These are phyloP conservation scores for Griposia aprilina DNA, from an alignment of 2,888 invertebrate species.

Conservation along the genomic window DNA sequence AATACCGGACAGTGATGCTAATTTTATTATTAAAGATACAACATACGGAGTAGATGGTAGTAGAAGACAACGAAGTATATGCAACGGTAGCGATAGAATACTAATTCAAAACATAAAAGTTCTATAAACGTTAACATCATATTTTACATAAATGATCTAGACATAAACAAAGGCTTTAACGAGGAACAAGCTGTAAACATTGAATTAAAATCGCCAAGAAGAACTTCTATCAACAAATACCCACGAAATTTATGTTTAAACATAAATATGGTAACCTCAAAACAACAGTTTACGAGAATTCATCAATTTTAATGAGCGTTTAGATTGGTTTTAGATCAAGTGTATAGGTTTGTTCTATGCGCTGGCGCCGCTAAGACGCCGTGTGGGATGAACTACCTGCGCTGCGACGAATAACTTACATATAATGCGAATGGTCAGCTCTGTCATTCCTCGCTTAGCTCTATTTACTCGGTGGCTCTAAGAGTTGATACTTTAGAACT, in stretches of 20 bases:
- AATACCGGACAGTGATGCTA: constrained; percentile 12
- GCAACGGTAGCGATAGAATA: constrained; percentile 5
- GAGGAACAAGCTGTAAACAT: constrained; percentile 49
- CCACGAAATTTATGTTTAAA: constrained; percentile 43
- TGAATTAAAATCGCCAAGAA: constrained; percentile 45
- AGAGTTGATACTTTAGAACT: constrained; percentile 41
- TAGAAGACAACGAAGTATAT: not conserved
- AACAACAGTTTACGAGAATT: constrained; percentile 66
- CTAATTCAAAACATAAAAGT: constrained; percentile 15
- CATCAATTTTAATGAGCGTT: constrained; percentile 69
- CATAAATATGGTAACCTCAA: constrained; percentile 61
- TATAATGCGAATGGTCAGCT: constrained; percentile 62
- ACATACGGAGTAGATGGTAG: not conserved
- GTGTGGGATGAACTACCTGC: constrained; percentile 73
- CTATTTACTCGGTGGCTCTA: constrained; percentile 24
- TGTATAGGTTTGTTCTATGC: constrained; percentile 56
- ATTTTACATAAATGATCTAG: constrained; percentile 23
- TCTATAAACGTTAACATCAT: constrained; percentile 20
- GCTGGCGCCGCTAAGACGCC: constrained; percentile 69
- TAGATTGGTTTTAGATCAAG: constrained; percentile 66
- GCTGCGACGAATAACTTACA: constrained; percentile 67
- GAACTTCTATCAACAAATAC: constrained; percentile 51
- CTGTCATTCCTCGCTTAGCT: constrained; percentile 58
- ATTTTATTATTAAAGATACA: constrained; percentile 21
- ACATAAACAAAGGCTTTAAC: constrained; percentile 49